Evolutionary conservation across 1,140 invertebrate species (phyloP), one percentile per base, ranked within the genome.

Genomic region (Melanaphis sacchari): DNA sequence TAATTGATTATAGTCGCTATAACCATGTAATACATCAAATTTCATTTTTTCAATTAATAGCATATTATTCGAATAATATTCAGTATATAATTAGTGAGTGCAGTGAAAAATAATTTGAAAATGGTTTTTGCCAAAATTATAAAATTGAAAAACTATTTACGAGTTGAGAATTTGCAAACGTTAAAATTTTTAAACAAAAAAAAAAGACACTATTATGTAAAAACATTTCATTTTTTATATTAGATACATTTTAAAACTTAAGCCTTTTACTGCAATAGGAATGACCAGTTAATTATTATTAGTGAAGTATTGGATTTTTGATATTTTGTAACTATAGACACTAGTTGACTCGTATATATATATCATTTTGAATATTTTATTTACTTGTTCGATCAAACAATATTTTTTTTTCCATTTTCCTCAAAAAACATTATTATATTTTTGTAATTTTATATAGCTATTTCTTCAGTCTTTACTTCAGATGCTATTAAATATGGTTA

Each of bases 251-350:
- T 49, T 76, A 76, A 76, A 4, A n/a, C 59, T 66, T n/a, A 1
- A n/a, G 0, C n/a, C 3, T n/a, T 5, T 66, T 66, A n/a, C 1
- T 18, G 31, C 18, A 66, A 11, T 31, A 18, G 11, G 0, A 5
- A n/a, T n/a, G 11, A 66, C 1, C 31, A n/a, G 6, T n/a, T n/a
- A 11, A 66, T 59, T n/a, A n/a, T 15, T 66, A 66, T 66, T 66
- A 11, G 31, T 66, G 18, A 66, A 66, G n/a, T 66, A 76, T 76
- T 76, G 15, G 4, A 36, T 76, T 76, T 18, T 3, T 3, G 7
- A 66, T 66, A 31, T 66, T 66, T n/a, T n/a, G n/a, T n/a, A n/a
- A n/a, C n/a, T n/a, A n/a, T n/a, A n/a, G n/a, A 43, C 43, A 26
- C 24, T 54, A 0, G 54, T 59, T 2, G 26, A 31, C 54, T 59